phyloP scores from a whole-genome alignment of 2,113 vertebrate genomes.

The Odobenus rosmarus region DNA sequence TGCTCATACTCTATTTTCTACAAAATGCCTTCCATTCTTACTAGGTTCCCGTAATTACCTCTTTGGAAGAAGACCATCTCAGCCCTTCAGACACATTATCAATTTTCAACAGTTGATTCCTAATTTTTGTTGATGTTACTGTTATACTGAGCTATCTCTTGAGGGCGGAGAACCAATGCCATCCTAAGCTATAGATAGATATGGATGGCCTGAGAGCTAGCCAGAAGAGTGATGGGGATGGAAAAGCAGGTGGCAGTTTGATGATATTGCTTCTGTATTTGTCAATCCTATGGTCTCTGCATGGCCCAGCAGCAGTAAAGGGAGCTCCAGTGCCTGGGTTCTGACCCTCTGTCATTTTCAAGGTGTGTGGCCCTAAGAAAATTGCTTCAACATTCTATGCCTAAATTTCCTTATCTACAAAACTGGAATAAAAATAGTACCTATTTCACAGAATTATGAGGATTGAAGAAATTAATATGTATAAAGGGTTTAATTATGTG shows the following conservation, averaged over 20 bases:
- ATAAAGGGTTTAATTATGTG: not conserved
- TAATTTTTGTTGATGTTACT: constrained; percentile 20
- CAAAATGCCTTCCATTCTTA: not conserved
- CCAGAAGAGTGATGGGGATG: not conserved
- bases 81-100: constrained; percentile 36
- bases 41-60: constrained; percentile 50
- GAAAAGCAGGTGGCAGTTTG: not conserved
- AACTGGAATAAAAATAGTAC: not conserved
- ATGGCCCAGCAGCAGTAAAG: not conserved
- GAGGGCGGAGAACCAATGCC: not conserved
- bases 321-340: not conserved
- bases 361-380: not conserved
- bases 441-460: not conserved
- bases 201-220: not conserved
- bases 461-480: not conserved
- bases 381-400: not conserved
- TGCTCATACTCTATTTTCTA: constrained; percentile 49
- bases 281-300: not conserved
- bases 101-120: constrained; percentile 52
- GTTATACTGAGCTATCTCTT: not conserved
- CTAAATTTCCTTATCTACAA: not conserved
- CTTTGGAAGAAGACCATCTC: constrained; percentile 23
- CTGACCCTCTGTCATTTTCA: not conserved
- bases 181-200: not conserved
- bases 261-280: not conserved